These are phyloP conservation scores for Phalacrocorax carbo DNA, from an alignment of 2,113 vertebrate species.

Conservation along the genomic window DNA sequence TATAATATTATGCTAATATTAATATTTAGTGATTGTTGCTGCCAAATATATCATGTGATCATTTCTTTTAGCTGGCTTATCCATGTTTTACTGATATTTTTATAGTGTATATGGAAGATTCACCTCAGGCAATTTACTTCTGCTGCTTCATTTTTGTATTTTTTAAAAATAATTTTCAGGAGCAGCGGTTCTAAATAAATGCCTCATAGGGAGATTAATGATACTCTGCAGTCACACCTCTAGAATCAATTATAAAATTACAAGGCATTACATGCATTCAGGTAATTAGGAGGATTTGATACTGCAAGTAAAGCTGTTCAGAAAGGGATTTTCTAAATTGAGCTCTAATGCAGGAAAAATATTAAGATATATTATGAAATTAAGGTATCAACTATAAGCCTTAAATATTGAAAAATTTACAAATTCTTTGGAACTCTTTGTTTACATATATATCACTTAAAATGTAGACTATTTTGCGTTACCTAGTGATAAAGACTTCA, in stretches of 20 bases:
- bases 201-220: slow-evolving; percentile 1
- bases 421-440: not conserved
- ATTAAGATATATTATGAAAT: not conserved
- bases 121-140: not conserved
- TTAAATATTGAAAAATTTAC: not conserved
- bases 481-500: not conserved
- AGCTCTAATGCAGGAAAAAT: not conserved
- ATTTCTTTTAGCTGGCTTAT: not conserved
- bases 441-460: not conserved
- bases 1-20: not conserved
- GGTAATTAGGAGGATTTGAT: slow-evolving; percentile 8
- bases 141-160: not conserved
- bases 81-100: not conserved
- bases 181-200: slow-evolving; percentile 38
- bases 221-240: not conserved
- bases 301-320: not conserved
- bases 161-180: slow-evolving; percentile 29
- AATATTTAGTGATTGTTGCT: not conserved
- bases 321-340: not conserved
- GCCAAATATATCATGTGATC: not conserved
- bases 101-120: not conserved
- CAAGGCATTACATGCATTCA: slow-evolving; percentile 16
- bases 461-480: not conserved
- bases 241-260: slow-evolving; percentile 38
- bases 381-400: not conserved